These are phyloP conservation scores for Drosophila formosana DNA, from an alignment of 2,888 invertebrate species.

Conservation along the genomic window DNA sequence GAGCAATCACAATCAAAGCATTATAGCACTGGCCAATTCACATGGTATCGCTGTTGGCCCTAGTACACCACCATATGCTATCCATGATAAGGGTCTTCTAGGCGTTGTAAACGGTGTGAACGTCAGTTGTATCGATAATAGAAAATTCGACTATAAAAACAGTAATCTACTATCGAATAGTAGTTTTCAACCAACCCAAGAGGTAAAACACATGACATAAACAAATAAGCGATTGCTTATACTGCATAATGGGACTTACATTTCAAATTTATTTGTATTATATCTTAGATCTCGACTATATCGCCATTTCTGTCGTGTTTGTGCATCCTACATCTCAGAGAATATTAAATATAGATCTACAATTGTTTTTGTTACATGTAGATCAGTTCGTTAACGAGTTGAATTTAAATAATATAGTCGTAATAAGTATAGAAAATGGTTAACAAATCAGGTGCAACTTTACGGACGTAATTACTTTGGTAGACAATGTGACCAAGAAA, in stretches of 20 bases:
- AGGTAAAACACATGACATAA: conserved; percentile 62
- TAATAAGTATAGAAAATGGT: too few species aligned
- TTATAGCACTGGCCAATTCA: conserved; percentile 51
- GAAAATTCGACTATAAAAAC: conserved; percentile 79
- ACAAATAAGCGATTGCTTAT: background rate
- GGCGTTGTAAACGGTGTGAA: conserved; percentile 37
- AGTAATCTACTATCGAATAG: conserved; percentile 73
- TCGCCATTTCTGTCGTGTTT: too few species aligned
- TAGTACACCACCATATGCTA: conserved; percentile 44
- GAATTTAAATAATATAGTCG: too few species aligned
- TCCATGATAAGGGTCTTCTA: conserved; percentile 62
- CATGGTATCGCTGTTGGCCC: conserved; percentile 52
- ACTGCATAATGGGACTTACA: background rate
- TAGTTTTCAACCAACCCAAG: conserved; percentile 72
- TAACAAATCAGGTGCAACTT: too few species aligned
- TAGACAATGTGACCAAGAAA: too few species aligned
- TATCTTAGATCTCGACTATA: too few species aligned
- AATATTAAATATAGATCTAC: too few species aligned
- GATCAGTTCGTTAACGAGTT: too few species aligned
- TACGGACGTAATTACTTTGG: too few species aligned
- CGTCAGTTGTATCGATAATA: conserved; percentile 73
- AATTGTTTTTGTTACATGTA: too few species aligned
- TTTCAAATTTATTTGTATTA: too few species aligned
- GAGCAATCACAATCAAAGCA: conserved; percentile 40
- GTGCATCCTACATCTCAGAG: too few species aligned